Percentiles rank a stretch among this genome's conserved stretches.
These are phyloP conservation scores for Pristionchus fissidentatus DNA, from an alignment of 2,888 invertebrate species.

Conservation along the genomic window DNA sequence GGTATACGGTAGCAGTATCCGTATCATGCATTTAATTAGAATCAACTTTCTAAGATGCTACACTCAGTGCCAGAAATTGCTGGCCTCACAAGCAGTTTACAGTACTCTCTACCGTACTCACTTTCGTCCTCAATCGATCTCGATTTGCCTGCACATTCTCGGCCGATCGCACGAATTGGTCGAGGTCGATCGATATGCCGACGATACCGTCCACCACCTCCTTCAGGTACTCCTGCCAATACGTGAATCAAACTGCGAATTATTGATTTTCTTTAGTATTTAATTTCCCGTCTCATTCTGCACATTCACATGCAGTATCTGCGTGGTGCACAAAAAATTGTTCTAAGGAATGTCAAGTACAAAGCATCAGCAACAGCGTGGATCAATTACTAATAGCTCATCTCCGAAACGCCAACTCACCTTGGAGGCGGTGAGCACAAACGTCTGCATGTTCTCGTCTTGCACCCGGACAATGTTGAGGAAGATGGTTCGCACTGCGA, in stretches of 20 bases:
- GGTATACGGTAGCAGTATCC: too few species aligned
- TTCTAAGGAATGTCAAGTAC: too few species aligned
- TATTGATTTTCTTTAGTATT: too few species aligned
- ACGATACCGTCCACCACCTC: conserved; percentile 99
- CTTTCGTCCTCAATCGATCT: conserved; percentile 68
- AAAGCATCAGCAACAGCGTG: not conserved
- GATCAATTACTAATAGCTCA: not conserved
- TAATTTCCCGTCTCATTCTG: too few species aligned
- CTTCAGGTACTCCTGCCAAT: conserved; percentile 92
- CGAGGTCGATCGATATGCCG: conserved; percentile 94
- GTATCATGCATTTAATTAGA: not conserved
- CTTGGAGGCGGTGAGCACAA: conserved; percentile 64
- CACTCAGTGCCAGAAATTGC: not conserved
- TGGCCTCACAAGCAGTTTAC: not conserved
- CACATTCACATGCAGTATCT: too few species aligned
- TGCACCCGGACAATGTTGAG: conserved; percentile 88
- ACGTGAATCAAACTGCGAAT: not conserved
- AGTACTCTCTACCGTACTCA: conserved; percentile 20
- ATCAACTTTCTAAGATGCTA: not conserved
- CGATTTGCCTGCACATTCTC: conserved; percentile 87
- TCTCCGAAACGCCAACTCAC: conserved; percentile 37
- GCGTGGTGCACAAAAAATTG: too few species aligned
- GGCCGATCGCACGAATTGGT: conserved; percentile 89
- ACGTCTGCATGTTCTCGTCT: conserved; percentile 69
- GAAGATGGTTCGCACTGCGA: conserved; percentile 96